Evolutionary conservation across 2,113 vertebrate species (phyloP).

Genomic region (Myanophis thanlyinensis): DNA sequence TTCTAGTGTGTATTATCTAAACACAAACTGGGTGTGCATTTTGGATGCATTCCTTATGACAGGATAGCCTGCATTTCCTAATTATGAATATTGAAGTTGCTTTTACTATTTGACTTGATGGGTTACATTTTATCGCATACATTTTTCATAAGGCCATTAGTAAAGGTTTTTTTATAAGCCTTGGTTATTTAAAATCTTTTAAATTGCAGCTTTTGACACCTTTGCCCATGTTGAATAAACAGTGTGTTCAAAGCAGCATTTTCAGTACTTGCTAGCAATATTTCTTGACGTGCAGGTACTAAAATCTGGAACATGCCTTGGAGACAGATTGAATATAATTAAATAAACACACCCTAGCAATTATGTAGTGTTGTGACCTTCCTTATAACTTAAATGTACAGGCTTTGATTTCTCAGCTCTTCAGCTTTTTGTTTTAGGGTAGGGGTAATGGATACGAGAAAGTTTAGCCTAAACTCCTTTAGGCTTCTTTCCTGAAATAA

Average conservation of each 20-base stretch:
- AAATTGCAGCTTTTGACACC: slow-evolving; percentile 34
- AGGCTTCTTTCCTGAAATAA: not conserved
- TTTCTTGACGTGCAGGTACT: slow-evolving; percentile 52
- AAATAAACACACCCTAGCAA: slow-evolving; percentile 59
- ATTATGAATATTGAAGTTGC: not conserved
- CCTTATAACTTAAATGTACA: slow-evolving; percentile 57
- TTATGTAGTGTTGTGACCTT: slow-evolving; percentile 60
- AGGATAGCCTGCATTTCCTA: not conserved
- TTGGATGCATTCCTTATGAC: not conserved
- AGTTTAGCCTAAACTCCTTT: slow-evolving; percentile 35
- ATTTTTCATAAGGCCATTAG: not conserved
- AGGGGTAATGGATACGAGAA: slow-evolving; percentile 29
- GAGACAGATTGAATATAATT: slow-evolving; percentile 61
- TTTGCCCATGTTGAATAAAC: slow-evolving; percentile 35
- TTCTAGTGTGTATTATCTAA: not conserved
- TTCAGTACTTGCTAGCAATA: slow-evolving; percentile 60
- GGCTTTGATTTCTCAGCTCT: slow-evolving; percentile 58
- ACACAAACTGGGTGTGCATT: not conserved
- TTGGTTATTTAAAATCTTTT: slow-evolving; percentile 14
- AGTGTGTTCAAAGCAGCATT: slow-evolving; percentile 59
- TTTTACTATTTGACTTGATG: slow-evolving; percentile 17
- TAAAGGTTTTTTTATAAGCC: not conserved
- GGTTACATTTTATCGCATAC: slow-evolving; percentile 14
- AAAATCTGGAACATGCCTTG: slow-evolving; percentile 62
- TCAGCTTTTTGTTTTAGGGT: slow-evolving; percentile 33